These are phyloP conservation scores for Monomorium pharaonis DNA, from an alignment of 1,140 invertebrate species.

Conservation along the genomic window DNA sequence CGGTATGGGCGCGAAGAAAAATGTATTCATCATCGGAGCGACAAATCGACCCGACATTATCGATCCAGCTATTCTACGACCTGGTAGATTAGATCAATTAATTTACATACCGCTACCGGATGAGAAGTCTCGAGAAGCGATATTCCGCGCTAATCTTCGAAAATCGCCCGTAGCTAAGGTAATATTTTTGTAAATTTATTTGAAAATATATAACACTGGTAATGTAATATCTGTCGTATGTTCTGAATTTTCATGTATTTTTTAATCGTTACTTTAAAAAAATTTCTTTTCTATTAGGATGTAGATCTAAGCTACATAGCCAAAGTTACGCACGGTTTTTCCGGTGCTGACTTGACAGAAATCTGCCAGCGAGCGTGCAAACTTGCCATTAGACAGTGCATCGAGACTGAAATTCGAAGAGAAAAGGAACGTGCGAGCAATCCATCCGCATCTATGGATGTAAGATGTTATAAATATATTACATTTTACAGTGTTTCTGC, in stretches of 20 bases:
- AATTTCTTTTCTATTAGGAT: constrained; percentile 87
- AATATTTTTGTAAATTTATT: background rate
- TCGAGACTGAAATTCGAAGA: constrained; percentile 96
- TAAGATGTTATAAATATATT: constrained; percentile 84
- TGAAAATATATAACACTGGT: background rate
- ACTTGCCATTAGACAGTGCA: constrained; percentile 98
- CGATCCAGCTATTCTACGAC: constrained; percentile 99
- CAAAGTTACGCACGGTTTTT: constrained; percentile 98
- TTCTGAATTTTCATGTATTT: background rate
- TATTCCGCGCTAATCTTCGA: constrained; percentile 97
- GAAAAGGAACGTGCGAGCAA: constrained; percentile 94
- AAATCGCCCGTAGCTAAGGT: constrained; percentile 97
- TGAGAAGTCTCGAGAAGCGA: constrained; percentile 98
- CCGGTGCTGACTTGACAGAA: constrained; percentile 99
- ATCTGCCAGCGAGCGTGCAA: constrained; percentile 99
- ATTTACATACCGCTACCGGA: constrained; percentile 99
- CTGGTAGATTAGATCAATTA: constrained; percentile 99
- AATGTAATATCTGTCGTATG: background rate
- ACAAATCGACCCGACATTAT: constrained; percentile 99
- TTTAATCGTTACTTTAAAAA: background rate
- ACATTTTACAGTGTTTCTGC: constrained; percentile 9
- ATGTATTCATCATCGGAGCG: constrained; percentile 99
- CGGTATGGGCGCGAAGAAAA: constrained; percentile 99
- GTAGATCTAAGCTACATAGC: constrained; percentile 98
- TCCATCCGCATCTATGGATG: constrained; percentile 94